A percentile compares a stretch with the other conserved stretches of the same genome.
Evolutionary conservation across 2,113 vertebrate species (phyloP).

Genomic region (Pseudopipra pipra): DNA sequence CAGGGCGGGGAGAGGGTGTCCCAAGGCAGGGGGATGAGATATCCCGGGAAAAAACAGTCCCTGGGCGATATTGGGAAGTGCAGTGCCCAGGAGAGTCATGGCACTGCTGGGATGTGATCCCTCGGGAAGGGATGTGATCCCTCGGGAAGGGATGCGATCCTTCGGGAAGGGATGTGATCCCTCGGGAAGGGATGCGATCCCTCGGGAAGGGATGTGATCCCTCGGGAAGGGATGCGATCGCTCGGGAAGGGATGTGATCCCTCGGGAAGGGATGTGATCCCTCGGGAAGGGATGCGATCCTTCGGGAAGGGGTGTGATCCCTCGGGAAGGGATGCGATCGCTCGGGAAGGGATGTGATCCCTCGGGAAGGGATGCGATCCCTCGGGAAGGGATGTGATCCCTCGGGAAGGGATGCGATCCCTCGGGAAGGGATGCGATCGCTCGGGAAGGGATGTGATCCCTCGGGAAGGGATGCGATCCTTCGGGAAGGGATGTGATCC

Average conservation of each 20-base stretch:
- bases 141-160: neutral
- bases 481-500: neutral
- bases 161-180: neutral
- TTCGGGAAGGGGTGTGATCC: neutral
- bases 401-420: neutral
- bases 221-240: too few relatives aligned
- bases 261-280: neutral
- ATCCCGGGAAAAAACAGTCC: neutral
- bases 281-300: neutral
- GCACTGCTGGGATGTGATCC: neutral
- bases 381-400: neutral
- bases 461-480: too few relatives aligned
- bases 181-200: neutral
- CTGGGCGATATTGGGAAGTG: neutral
- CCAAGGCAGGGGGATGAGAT: neutral
- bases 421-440: neutral
- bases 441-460: neutral
- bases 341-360: neutral
- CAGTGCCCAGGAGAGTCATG: neutral
- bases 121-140: neutral
- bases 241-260: neutral
- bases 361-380: neutral
- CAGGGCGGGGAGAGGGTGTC: fast-evolving
- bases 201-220: neutral
- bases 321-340: neutral